phyloP scores from a whole-genome alignment of 2,888 invertebrate genomes.

The Idaea straminata region DNA sequence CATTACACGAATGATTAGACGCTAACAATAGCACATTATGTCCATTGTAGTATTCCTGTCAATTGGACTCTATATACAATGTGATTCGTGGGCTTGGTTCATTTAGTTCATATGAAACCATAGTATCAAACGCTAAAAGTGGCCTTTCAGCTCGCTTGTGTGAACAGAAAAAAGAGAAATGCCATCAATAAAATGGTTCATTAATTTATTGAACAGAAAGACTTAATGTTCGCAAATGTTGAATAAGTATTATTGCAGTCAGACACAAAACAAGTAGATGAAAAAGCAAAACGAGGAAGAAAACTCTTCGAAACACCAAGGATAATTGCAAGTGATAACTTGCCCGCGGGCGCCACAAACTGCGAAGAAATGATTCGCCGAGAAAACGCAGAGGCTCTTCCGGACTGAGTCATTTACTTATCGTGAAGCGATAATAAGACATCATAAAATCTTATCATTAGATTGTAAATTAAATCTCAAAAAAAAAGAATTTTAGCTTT shows the following conservation, averaged over 20 bases:
- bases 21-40: constrained; percentile 46
- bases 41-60: constrained; percentile 15
- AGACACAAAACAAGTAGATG: not conserved
- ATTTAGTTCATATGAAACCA: constrained; percentile 22
- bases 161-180: not conserved
- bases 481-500: not conserved
- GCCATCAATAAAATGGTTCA: not conserved
- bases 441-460: not conserved
- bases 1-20: constrained; percentile 61
- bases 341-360: constrained; percentile 32
- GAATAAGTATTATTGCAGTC: not conserved
- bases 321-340: not conserved
- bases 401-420: constrained; percentile 39
- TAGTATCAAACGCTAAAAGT: constrained; percentile 9
- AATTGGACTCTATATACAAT: constrained; percentile 33
- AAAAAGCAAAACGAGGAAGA: not conserved
- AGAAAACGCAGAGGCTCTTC: constrained; percentile 43
- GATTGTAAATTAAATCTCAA: not conserved
- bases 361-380: constrained; percentile 38
- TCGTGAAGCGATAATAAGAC: constrained; percentile 13
- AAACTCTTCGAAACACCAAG: not conserved
- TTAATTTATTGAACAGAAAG: not conserved
- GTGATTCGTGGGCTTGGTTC: constrained; percentile 26
- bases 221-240: not conserved
- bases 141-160: constrained; percentile 17